Base-by-base conservation (phyloP, 2,113 vertebrate genomes). In the Hippocampus mohnikei region DNA sequence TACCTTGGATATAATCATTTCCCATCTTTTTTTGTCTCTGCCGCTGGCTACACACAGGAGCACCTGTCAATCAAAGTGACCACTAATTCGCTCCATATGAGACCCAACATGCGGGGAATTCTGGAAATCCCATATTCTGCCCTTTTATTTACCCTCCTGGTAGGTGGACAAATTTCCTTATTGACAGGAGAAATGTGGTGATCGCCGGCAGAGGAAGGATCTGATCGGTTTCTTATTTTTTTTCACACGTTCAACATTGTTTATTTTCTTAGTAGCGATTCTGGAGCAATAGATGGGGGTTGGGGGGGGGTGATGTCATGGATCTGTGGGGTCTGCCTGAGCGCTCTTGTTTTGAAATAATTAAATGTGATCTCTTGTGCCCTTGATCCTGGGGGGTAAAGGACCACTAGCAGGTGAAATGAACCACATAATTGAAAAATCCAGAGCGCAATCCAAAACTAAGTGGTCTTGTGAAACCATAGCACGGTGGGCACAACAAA, bases 341-440 rank as follows among this genome's bases (percentile, higher is more conserved):
- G 85, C 78, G 72, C 77, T 71, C 82, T 88, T 91, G 89, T 90
- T 91, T 88, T 89, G 85, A 89, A 91, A 89, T 88, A 91, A 92
- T 92, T 91, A 90, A 92, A 92, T 75, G 80, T 89, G 87, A 90
- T 91, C 87, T 87, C 83, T 79, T n/a, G 70, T 86, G 87, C 85
- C 83, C 90, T 90, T 91, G 88, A 89, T 91, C 88, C 85, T 87
- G 84, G 87, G 88, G 78, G 86, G 82, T 90, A 90, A 88, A 86
- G 85, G 88, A 90, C 90, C 88, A 90, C 86, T 86, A 88, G 88
- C 84, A 89, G 86, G 91, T 92, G 91, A 92, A 93, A 93, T 91
- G 90, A 91, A 92, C 87, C 91, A 89, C 87, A 92, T 93, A 92
- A 93, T 92, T 93, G 92, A 92, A 92, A 92, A 92, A 92, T 92